Evolutionary conservation across 2,888 invertebrate species (phyloP), one percentile per base, ranked within the genome.

Genomic region (Apotomis betuletana): DNA sequence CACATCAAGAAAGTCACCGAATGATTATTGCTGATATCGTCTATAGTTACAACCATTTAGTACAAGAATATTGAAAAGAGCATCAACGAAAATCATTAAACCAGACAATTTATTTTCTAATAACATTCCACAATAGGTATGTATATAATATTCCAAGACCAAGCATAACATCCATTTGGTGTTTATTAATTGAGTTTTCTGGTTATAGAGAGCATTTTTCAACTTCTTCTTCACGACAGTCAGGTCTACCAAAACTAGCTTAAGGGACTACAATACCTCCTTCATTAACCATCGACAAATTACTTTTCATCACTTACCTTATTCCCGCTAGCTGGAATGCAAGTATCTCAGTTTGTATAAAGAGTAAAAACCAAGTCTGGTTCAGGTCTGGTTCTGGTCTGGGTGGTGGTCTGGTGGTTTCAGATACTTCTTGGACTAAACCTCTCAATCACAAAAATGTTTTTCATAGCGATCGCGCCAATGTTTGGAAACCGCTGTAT

Each of bases 1-100:
- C 44, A 62, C 57, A 68, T 63, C 15, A 15, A 65, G 5, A 64
- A 52, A n/a, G 38, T 63, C 54, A 52, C n/a, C 27, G 15, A 49
- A 49, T 61, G 49, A 13, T 52, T 71, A 67, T 71, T 71, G 61
- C 67, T 71, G 61, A 44, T 15, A 67, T 54, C 65, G 60, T 67
- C 13, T 55, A 67, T 6, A 59, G 10, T 54, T 70, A 65, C 64
- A 54, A 70, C 44, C 44, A 68, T 62, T 49, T 54, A 55, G n/a
- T 54, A 67, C 38, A 59, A 59, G 10, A 9, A 67, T 51, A 46
- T 12, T n/a, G 41, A 46, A 36, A 46, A 49, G 8, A 49, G n/a
- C 6, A 13, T 44, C 8, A 44, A 27, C 9, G 44, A 3, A 9
- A 49, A 0, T 49, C 9, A 5, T 49, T 10, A 27, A 27, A 27